Evolutionary conservation across 2,888 invertebrate genomes (phyloP).

Genomic region (Acrobasis consociella): DNA sequence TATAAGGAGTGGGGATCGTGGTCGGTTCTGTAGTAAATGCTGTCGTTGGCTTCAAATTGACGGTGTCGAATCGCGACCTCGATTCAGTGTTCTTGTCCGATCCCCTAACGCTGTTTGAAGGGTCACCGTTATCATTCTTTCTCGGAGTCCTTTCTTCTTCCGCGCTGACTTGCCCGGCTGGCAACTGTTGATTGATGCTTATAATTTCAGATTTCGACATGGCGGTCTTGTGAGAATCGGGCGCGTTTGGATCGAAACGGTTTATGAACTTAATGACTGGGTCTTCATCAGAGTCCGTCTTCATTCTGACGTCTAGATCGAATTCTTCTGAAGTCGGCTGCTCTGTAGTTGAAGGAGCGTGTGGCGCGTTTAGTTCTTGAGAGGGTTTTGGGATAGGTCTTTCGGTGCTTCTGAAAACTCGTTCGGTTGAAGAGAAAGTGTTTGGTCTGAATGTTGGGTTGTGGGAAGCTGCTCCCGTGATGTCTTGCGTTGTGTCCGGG

Average conservation of each 20-base stretch:
- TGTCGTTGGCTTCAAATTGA: slow-evolving; percentile 49
- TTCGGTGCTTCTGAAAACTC: slow-evolving; percentile 27
- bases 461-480: slow-evolving; percentile 54
- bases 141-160: slow-evolving; percentile 66
- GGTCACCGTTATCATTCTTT: slow-evolving; percentile 57
- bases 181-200: slow-evolving; percentile 63
- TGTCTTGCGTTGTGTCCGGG: slow-evolving; percentile 34
- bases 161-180: slow-evolving; percentile 63
- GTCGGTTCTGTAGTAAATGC: slow-evolving; percentile 31
- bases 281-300: slow-evolving; percentile 44
- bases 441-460: slow-evolving; percentile 50
- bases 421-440: slow-evolving; percentile 9
- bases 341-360: slow-evolving; percentile 44
- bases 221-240: slow-evolving; percentile 61
- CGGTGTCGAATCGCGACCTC: slow-evolving; percentile 54
- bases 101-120: slow-evolving; percentile 56
- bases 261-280: slow-evolving; percentile 71
- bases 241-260: slow-evolving; percentile 72
- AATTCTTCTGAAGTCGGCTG: slow-evolving; percentile 46
- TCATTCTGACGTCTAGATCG: slow-evolving; percentile 47
- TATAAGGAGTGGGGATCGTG: slow-evolving; percentile 46
- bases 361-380: slow-evolving; percentile 54
- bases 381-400: slow-evolving; percentile 47
- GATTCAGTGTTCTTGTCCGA: slow-evolving; percentile 53
- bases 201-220: slow-evolving; percentile 71